phyloP scores from a whole-genome alignment of 2,113 vertebrate species.

The Polypterus senegalus region DNA sequence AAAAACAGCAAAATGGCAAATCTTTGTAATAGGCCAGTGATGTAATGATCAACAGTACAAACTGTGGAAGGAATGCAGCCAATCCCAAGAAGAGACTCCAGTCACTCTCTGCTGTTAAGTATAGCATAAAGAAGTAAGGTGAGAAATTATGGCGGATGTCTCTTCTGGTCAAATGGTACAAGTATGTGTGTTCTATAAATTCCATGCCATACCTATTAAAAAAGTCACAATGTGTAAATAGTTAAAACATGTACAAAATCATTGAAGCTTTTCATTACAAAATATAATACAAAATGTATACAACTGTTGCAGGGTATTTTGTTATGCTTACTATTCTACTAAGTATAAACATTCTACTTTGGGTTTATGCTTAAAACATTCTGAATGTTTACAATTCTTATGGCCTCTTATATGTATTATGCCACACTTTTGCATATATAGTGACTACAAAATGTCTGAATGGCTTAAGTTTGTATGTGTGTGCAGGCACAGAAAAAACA shows the following conservation, averaged over 20 bases:
- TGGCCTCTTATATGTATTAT: no score
- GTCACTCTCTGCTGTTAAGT: conserved; percentile 70
- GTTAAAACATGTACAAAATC: background rate
- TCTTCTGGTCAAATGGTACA: conserved; percentile 83
- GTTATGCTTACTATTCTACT: no score
- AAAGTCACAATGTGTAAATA: background rate
- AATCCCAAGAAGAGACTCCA: conserved; percentile 67
- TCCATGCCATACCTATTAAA: conserved; percentile 67
- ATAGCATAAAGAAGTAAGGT: conserved; percentile 91
- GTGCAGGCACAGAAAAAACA: no score
- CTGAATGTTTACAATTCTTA: no score
- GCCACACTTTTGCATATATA: no score
- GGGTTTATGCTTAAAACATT: no score
- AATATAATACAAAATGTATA: no score
- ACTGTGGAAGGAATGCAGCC: conserved; percentile 72
- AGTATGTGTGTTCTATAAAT: conserved; percentile 78
- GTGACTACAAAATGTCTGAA: no score
- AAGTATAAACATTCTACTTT: no score
- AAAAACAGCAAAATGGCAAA: conserved; percentile 75
- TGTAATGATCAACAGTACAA: conserved; percentile 51
- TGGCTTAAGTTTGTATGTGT: no score
- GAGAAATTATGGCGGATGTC: conserved; percentile 93
- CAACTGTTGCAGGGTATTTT: no score
- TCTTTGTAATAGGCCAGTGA: conserved; percentile 66
- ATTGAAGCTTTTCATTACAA: background rate